These are phyloP conservation scores for Meloe dianella DNA, from an alignment of 2,888 invertebrate genomes.

Conservation along the genomic window DNA sequence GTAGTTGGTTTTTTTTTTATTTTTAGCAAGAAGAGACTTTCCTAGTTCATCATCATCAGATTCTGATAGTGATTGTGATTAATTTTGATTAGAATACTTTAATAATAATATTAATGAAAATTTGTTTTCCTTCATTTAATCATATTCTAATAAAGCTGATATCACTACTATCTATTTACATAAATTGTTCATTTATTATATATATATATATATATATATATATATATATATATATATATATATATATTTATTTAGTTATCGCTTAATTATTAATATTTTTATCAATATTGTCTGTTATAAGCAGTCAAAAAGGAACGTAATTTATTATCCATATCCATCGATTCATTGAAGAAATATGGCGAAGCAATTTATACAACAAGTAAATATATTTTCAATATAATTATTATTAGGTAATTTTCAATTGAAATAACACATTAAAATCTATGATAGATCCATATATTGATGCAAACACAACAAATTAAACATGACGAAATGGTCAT, in stretches of 20 bases:
- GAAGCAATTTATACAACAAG: conserved; percentile 43
- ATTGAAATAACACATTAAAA: conserved; percentile 12
- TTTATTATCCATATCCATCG: conserved; percentile 11
- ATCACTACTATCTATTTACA: conserved; percentile 24
- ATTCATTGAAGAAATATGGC: conserved; percentile 33
- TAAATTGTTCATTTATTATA: conserved; percentile 18
- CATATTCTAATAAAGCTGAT: conserved; percentile 27
- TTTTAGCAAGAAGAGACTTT: conserved; percentile 40
- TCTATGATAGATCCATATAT: conserved; percentile 48
- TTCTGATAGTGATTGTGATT: conserved; percentile 28
- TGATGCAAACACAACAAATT: conserved; percentile 52
- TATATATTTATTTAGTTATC: conserved; percentile 24
- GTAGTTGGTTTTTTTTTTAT: background rate
- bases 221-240: too few species aligned
- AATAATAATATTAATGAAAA: background rate
- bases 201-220: conserved; percentile 19
- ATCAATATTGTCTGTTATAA: conserved; percentile 10
- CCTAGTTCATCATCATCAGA: conserved; percentile 35
- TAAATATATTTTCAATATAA: conserved; percentile 15
- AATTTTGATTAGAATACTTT: background rate
- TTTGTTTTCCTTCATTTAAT: background rate
- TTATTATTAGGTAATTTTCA: too few species aligned
- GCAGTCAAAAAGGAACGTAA: conserved; percentile 19
- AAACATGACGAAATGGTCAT: conserved; percentile 43
- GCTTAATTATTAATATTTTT: conserved; percentile 29